A percentile compares a stretch with the other conserved stretches of the same genome.
Conservation (phyloP, 2,888 invertebrate species). For the Apantesis nais region DNA sequence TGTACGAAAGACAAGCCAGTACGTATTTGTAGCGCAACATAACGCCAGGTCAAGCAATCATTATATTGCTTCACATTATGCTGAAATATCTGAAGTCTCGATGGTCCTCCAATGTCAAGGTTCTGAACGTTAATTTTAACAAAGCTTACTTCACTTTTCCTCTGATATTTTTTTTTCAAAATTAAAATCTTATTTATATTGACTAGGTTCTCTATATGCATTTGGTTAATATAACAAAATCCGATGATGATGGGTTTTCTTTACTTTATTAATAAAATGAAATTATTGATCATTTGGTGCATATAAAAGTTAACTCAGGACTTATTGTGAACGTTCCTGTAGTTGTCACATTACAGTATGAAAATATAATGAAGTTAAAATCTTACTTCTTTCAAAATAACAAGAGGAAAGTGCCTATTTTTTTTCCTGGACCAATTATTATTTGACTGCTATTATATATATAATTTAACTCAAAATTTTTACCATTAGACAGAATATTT, state of each 20-base stretch:
- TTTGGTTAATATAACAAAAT: not conserved
- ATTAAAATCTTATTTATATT: not conserved
- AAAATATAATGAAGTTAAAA: not conserved
- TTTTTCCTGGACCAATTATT: no score
- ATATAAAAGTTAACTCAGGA: not conserved
- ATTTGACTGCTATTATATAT: no score
- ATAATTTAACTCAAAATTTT: no score
- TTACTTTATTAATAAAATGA: no score
- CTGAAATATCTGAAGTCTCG: not conserved
- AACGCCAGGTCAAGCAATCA: not conserved
- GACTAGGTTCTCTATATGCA: not conserved
- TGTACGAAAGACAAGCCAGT: conserved; percentile 31
- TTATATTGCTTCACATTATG: not conserved
- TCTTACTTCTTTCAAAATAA: not conserved
- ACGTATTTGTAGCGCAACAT: conserved; percentile 10
- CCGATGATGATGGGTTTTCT: no score
- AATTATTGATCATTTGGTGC: not conserved
- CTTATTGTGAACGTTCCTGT: not conserved
- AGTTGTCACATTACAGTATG: not conserved
- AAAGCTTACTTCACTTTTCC: not conserved
- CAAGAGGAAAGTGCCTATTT: no score
- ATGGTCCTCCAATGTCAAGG: not conserved
- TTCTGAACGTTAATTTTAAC: not conserved
- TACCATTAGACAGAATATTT: not conserved
- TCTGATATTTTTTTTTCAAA: not conserved